Base-by-base conservation (phyloP, 2,888 invertebrate genomes). In the Stomorhina lunata region DNA sequence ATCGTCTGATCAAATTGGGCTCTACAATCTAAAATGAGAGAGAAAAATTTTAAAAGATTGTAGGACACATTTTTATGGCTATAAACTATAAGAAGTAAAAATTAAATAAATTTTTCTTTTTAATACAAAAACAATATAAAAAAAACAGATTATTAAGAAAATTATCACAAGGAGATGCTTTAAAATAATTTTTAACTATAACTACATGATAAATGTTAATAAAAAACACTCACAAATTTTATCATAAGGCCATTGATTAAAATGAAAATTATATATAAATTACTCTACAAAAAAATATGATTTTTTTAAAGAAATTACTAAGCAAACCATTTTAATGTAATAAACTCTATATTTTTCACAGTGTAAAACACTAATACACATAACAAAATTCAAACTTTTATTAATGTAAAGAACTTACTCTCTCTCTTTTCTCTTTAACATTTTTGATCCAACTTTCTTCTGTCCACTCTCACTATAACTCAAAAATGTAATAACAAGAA, bases 1-100 rank as follows among this genome's bases (percentile, higher is more conserved):
- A 91, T 86, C 88, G 91, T 55, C 87, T 91, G 83, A 88, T 90
- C 84, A 91, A 91, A 84, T 83, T 91, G 61, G 90, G 89, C 84
- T 90, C 90, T 73, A 87, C 89, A 72, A 90, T 90, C 78, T 90
- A 90, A 89, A 85, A 85, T 57, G 25, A 27, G 15, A 43, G 43
- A 15, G n/a, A 12, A 17, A 4, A 22, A 12, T 9, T 22, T 22
- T 9, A 20, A 43, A 32, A 55, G n/a, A 29, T 17, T 37, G 68
- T 57, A 63, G 27, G 55, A 69, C 63, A 27, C 61, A 45, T 61
- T 66, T 72, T 34, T 59, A 65, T 75, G 75, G 80, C 80, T 80
- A 75, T 80, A 80, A 71, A 63, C 22, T 61, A 43, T 57, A 71
- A 73, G 34, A 32, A 53, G 25, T 12, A 37, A 53, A 22, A 34